Evolutionary conservation across 2,888 invertebrate genomes (phyloP), one percentile per base, ranked within the genome.

Genomic region (Belgica antarctica): DNA sequence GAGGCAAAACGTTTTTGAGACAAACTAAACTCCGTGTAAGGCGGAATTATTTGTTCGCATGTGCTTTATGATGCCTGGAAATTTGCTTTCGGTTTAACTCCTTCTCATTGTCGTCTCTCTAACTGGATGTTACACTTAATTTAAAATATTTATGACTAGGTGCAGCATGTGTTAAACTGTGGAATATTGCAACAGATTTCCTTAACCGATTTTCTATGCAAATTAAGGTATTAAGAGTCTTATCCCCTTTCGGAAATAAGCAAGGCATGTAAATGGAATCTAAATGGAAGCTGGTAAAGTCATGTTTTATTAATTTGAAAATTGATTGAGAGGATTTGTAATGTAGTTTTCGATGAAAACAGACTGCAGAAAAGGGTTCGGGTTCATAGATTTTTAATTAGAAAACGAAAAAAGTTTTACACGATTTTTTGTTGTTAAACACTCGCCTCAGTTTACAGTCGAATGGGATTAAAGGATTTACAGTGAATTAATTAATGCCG

Each of bases 321-420:
- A 68, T 68, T 68, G 68, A 68, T 68, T 57, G 68, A 68, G 68
- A 34, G 68, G 52, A 68, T 52, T 68, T 65, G 34, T 62, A 27
- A 27, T 59, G 59, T n/a, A 59, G 27, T 2, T 27, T 27, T 59
- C 25, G n/a, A n/a, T n/a, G n/a, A 46, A 15, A 46, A 46, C 4
- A 59, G 4, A 59, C 1, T 59, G 25, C 27, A n/a, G 15, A 46
- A 59, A 59, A 59, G 59, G 59, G 59, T 59, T 59, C 7, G 15
- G 1, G 25, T 52, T 3, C 52, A 52, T 52, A 5, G 19, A 59
- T 7, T 59, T 59, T 59, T 59, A 59, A 59, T 59, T 59, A 59
- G 3, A n/a, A 3, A n/a, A 4, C 1, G 59, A 24, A 19, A 59
- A n/a, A n/a, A n/a, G n/a, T n/a, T n/a, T n/a, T n/a, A 59, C 25